phyloP scores from a whole-genome alignment of 2,888 invertebrate genomes.

The Parnassius apollo region DNA sequence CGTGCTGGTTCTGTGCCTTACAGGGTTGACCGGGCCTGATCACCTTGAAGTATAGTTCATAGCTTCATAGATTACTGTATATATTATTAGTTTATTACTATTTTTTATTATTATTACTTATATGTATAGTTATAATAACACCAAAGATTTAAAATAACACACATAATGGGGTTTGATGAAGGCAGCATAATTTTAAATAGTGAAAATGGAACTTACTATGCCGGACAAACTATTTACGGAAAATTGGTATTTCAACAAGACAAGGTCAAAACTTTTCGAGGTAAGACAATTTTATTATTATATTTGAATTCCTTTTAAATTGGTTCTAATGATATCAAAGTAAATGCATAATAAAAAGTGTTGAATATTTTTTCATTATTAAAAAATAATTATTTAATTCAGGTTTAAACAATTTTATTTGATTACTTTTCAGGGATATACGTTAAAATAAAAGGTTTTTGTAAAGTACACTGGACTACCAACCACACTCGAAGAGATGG shows the following conservation, averaged over 20 bases:
- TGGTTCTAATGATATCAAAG: background rate
- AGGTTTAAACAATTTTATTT: background rate
- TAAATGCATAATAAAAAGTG: background rate
- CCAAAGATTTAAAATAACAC: too few species aligned
- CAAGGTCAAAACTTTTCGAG: slow-evolving; percentile 62
- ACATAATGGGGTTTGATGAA: slow-evolving; percentile 61
- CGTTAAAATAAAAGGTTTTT: slow-evolving; percentile 72
- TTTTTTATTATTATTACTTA: too few species aligned
- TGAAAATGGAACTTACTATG: slow-evolving; percentile 54
- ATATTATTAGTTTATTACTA: too few species aligned
- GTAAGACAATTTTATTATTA: slow-evolving; percentile 42
- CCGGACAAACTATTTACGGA: slow-evolving; percentile 60
- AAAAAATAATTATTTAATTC: too few species aligned
- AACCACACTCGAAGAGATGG: too few species aligned
- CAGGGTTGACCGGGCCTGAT: too few species aligned
- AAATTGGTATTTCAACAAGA: slow-evolving; percentile 55
- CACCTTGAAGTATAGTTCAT: too few species aligned
- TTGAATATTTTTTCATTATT: background rate
- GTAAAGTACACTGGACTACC: slow-evolving; percentile 76
- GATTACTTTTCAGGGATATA: slow-evolving; percentile 65
- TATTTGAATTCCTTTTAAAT: background rate
- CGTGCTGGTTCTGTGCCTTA: too few species aligned
- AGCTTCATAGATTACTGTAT: too few species aligned
- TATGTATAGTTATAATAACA: too few species aligned
- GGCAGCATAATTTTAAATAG: slow-evolving; percentile 57